Evolutionary conservation across 2,797 vertebrate genomes (phyloP).

Genomic region (Falco berigora): DNA sequence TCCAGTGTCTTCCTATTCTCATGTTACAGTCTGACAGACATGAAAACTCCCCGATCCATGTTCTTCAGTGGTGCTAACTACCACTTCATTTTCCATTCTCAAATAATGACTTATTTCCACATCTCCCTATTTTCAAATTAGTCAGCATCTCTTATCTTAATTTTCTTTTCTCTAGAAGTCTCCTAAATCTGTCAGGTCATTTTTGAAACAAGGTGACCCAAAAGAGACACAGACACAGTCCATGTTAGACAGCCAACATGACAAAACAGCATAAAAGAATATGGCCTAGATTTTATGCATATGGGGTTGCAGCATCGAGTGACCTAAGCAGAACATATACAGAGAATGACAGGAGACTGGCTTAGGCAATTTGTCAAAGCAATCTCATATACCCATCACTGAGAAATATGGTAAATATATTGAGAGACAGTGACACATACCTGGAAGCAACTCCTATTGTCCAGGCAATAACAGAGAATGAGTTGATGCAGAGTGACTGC

Average conservation of each 20-base stretch:
- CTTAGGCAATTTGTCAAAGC: background rate
- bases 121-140: background rate
- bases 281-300: background rate
- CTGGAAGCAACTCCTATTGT: background rate
- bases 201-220: background rate
- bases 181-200: background rate
- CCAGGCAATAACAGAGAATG: background rate
- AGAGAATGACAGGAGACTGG: background rate
- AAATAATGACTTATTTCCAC: rapidly evolving
- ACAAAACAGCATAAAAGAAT: background rate
- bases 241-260: background rate
- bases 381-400: background rate
- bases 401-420: background rate
- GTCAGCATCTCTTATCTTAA: background rate
- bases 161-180: background rate
- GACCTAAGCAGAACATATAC: background rate
- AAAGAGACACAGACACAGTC: background rate
- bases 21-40: background rate
- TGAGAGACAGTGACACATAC: background rate
- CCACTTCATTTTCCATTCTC: background rate
- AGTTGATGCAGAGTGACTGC: background rate
- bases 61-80: background rate
- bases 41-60: rapidly evolving
- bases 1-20: background rate
- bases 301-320: background rate